These are phyloP conservation scores for Drosophila bipectinata DNA, from an alignment of 1,140 invertebrate species.

Conservation along the genomic window DNA sequence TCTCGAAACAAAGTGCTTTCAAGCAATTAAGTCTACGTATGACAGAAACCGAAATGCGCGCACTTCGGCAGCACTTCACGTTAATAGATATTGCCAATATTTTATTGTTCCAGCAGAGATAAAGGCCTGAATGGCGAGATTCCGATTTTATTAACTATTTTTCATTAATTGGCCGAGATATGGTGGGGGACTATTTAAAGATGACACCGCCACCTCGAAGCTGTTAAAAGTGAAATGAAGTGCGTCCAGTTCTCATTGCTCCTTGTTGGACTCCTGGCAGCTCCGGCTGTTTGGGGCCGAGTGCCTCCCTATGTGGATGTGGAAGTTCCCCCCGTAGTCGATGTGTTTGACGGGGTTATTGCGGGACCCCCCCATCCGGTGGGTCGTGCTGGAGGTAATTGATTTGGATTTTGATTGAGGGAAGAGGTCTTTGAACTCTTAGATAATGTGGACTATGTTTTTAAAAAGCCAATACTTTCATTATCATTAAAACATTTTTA, in stretches of 20 bases:
- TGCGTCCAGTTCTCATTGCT: conserved; percentile 48
- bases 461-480: background rate
- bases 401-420: background rate
- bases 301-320: conserved; percentile 52
- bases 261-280: conserved; percentile 38
- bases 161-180: conserved; percentile 55
- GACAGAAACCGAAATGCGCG: conserved; percentile 9
- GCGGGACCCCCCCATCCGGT: conserved; percentile 34
- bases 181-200: conserved; percentile 62
- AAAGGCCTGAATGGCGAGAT: conserved; percentile 22
- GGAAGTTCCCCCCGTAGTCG: conserved; percentile 51
- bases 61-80: conserved; percentile 22
- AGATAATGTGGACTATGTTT: background rate
- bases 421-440: background rate
- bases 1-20: conserved; percentile 19
- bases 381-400: conserved; percentile 48
- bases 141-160: conserved; percentile 37
- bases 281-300: conserved; percentile 56
- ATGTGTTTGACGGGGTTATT: conserved; percentile 26
- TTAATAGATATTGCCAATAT: conserved; percentile 32
- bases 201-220: conserved; percentile 6
- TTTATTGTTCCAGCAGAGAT: conserved; percentile 22
- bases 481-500: background rate
- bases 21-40: conserved; percentile 46
- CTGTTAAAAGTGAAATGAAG: conserved; percentile 63